Conservation (phyloP, 37 sponge, comb jelly and placozoan genomes). For the Oscarella lobularis region DNA sequence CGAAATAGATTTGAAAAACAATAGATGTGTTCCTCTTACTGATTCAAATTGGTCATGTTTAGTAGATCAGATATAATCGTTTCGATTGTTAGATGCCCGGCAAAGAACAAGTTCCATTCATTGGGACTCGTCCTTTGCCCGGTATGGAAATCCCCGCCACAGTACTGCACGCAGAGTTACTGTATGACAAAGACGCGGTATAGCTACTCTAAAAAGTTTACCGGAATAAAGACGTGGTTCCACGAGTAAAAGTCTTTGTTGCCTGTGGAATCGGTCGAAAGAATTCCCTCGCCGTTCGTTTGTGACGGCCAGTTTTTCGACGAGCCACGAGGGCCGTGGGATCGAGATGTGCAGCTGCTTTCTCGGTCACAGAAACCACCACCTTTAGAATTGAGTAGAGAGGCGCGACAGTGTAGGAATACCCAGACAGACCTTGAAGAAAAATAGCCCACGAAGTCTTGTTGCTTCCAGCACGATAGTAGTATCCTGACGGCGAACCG, state of each 20-base stretch:
- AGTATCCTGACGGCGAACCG: slow-evolving; percentile 2
- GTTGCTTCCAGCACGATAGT: not conserved
- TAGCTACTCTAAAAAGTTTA: not conserved
- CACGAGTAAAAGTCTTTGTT: slow-evolving; percentile 2
- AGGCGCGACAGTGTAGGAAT: no score
- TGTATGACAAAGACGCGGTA: not conserved
- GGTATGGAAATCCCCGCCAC: not conserved
- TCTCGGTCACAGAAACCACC: not conserved
- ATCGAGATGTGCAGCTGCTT: not conserved
- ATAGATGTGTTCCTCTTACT: not conserved
- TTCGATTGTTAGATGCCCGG: slow-evolving; percentile 1
- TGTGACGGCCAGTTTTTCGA: not conserved
- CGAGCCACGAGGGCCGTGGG: not conserved
- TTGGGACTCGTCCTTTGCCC: not conserved
- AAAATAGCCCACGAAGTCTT: slow-evolving; percentile 1
- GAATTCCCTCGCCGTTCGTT: not conserved
- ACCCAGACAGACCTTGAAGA: slow-evolving; percentile 1
- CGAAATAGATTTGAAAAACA: no score
- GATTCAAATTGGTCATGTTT: not conserved
- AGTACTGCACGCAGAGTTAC: not conserved
- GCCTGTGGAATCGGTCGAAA: not conserved
- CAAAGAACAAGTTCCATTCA: not conserved
- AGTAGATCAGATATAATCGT: not conserved
- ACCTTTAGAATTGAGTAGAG: no score
- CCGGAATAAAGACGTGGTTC: slow-evolving; percentile 1